Evolutionary conservation across 2,797 vertebrate species (phyloP).

Genomic region (Eleutherodactylus coqui): DNA sequence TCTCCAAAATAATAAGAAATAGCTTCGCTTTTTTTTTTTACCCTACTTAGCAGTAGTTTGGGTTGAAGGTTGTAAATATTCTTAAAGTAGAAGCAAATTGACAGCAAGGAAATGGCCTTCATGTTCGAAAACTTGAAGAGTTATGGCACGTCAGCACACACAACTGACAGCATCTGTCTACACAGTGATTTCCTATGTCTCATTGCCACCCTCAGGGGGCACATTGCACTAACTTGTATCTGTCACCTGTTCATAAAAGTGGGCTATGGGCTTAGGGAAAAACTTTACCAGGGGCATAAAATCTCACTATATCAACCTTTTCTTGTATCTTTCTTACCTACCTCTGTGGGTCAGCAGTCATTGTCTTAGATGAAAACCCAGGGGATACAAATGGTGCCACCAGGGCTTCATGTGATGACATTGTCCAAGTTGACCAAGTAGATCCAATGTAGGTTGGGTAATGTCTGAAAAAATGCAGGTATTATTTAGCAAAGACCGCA

Average conservation of each 20-base stretch:
- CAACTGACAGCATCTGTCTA: neutral
- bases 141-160: neutral
- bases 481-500: no score
- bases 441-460: no score
- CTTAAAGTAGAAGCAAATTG: constrained; percentile 35
- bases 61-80: constrained; percentile 58
- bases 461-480: no score
- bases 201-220: neutral
- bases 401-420: neutral
- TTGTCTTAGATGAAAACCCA: neutral
- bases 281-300: neutral
- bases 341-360: neutral
- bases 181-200: neutral
- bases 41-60: constrained; percentile 69
- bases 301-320: neutral
- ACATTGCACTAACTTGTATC: neutral
- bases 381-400: neutral
- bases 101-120: neutral
- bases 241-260: neutral
- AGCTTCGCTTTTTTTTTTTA: constrained; percentile 63
- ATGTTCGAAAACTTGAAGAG: constrained; percentile 24
- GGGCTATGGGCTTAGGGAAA: neutral
- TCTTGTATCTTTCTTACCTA: neutral
- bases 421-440: neutral
- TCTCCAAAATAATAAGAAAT: constrained; percentile 47